Evolutionary conservation across 2,888 invertebrate genomes (phyloP), one percentile per base, ranked within the genome.

Genomic region (Helleia helle): DNA sequence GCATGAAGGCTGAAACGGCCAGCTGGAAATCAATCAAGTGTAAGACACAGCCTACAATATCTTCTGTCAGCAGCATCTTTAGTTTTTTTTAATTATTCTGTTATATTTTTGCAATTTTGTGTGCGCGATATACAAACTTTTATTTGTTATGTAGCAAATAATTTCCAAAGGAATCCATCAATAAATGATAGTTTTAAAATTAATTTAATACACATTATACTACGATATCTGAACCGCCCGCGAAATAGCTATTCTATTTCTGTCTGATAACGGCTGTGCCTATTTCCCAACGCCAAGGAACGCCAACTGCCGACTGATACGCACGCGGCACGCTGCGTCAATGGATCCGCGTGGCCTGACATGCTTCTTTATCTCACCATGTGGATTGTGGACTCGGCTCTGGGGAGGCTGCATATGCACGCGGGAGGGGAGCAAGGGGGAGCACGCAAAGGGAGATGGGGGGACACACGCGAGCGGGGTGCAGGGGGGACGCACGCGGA

Each of bases 311-410:
- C n/a, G 47, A 44, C 46, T 52, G 49, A 52, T 62, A 66, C 65
- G 65, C 62, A 63, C 59, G 57, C 51, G 67, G 60, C 60, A 61
- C 64, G 54, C 52, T 62, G 68, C 71, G 71, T 80, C 75, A 81
- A 80, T 80, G 77, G 71, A 71, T 6, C 69, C 65, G 72, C 62
- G 56, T 56, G 62, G 61, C 56, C 59, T 59, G 61, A 57, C 61
- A 64, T 57, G 58, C 52, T 48, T 52, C 49, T 51, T 46, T 49
- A 47, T 71, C 52, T 51, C 51, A 69, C 71, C 73, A 71, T 73
- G 73, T 67, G 77, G 74, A 76, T 71, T 73, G 72, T 67, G 77
- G n/a, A n/a, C n/a, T n/a, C n/a, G n/a, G n/a, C n/a, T n/a, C n/a
- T n/a, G n/a, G n/a, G n/a, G 74, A 76, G 73, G 73, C 74, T 72